These are phyloP conservation scores for Yoshiicerus persimilis DNA, from an alignment of 1,140 invertebrate genomes.

Conservation along the genomic window DNA sequence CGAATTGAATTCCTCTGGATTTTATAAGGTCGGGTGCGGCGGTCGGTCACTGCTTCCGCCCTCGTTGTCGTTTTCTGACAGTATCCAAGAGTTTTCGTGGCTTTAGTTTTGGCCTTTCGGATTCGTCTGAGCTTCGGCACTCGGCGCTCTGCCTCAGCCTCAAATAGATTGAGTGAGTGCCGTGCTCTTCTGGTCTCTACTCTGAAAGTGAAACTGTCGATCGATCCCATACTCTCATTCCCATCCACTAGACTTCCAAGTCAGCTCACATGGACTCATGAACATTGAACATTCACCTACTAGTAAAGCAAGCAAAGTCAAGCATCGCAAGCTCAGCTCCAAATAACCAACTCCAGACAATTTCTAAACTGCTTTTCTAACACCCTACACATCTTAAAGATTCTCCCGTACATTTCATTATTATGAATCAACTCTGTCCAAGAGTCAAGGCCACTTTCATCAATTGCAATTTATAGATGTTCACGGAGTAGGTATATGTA, in stretches of 20 bases:
- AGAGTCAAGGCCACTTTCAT: constrained; percentile 7
- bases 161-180: constrained; percentile 32
- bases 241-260: constrained; percentile 5
- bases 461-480: background rate
- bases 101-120: constrained; percentile 12
- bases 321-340: background rate
- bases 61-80: constrained; percentile 5
- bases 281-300: constrained; percentile 16
- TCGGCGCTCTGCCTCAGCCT: constrained; percentile 6
- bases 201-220: constrained; percentile 38
- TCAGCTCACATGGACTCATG: background rate
- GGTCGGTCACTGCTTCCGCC: constrained; percentile 15
- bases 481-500: background rate
- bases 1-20: background rate
- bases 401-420: background rate
- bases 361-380: background rate
- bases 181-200: constrained; percentile 11
- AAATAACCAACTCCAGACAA: background rate
- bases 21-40: constrained; percentile 13
- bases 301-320: background rate
- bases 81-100: constrained; percentile 5
- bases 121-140: constrained; percentile 17
- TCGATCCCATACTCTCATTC: constrained; percentile 13
- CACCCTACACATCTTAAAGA: background rate
- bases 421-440: constrained; percentile 6